phyloP scores from a whole-genome alignment of 2,797 vertebrate species.

The Smutsia gigantea region DNA sequence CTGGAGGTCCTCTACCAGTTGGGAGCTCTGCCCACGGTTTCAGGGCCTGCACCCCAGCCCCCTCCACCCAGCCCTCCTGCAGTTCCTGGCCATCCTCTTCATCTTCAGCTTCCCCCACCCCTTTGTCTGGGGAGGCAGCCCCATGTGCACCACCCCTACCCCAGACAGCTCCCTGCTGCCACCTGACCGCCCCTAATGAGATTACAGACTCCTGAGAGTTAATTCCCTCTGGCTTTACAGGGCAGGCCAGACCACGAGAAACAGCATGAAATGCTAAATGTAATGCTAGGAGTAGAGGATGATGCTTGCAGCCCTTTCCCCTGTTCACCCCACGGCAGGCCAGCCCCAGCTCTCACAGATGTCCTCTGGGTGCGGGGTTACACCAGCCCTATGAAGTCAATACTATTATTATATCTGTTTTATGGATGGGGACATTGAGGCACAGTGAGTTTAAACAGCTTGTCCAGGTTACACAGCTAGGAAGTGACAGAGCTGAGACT shows the following conservation, averaged over 20 bases:
- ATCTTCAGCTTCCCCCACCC: neutral
- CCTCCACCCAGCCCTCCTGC: neutral
- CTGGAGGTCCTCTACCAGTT: neutral
- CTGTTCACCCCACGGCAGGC: fast-evolving
- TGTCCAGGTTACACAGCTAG: neutral
- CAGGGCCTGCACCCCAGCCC: neutral
- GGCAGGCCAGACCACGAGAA: neutral
- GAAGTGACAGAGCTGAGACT: neutral
- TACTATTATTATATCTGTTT: neutral
- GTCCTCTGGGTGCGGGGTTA: neutral
- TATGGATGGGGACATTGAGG: neutral
- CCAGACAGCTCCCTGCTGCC: neutral
- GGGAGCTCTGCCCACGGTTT: neutral
- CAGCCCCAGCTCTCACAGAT: neutral
- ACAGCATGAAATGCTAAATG: neutral
- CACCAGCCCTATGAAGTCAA: neutral
- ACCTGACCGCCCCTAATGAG: constrained; percentile 32
- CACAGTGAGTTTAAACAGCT: neutral
- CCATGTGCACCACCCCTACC: no score
- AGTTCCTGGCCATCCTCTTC: no score
- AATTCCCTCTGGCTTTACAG: constrained; percentile 61
- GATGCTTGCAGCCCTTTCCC: neutral
- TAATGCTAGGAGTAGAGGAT: neutral
- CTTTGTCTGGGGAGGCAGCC: neutral
- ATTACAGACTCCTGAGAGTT: constrained; percentile 33